phyloP scores from a whole-genome alignment of 2,888 invertebrate genomes.

The Calliphora vomitoria region DNA sequence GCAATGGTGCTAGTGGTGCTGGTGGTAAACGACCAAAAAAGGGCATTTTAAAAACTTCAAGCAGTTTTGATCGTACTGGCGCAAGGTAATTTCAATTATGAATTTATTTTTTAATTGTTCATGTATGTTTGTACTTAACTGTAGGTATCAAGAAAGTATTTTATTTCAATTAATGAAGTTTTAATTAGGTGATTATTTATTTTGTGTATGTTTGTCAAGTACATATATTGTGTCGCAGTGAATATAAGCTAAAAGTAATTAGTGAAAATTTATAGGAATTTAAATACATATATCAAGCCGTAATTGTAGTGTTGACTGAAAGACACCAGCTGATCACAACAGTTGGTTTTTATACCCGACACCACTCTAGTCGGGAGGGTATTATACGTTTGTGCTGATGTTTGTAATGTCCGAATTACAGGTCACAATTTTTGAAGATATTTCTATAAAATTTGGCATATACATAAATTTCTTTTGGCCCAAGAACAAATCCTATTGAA shows the following conservation, averaged over 20 bases:
- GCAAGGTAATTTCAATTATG: slow-evolving; percentile 82
- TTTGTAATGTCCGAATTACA: no score
- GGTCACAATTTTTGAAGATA: no score
- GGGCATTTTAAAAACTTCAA: slow-evolving; percentile 96
- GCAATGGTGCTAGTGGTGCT: slow-evolving; percentile 52
- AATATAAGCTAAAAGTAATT: not conserved
- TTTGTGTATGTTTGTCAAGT: not conserved
- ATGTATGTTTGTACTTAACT: not conserved
- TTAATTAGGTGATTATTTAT: not conserved
- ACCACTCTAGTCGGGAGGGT: no score
- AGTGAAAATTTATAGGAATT: not conserved
- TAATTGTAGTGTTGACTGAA: no score
- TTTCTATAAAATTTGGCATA: no score
- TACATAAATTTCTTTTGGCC: no score
- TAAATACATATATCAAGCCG: no score
- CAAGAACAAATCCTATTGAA: no score
- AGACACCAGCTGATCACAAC: no score
- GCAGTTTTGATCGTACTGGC: slow-evolving; percentile 92
- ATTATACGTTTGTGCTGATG: no score
- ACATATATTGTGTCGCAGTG: no score
- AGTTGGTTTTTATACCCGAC: no score
- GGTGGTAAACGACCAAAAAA: slow-evolving; percentile 84
- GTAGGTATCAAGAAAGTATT: not conserved
- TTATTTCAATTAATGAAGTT: not conserved
- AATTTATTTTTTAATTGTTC: not conserved